Conservation (phyloP, 2,113 vertebrate genomes). For the Zosterops pallidus region DNA sequence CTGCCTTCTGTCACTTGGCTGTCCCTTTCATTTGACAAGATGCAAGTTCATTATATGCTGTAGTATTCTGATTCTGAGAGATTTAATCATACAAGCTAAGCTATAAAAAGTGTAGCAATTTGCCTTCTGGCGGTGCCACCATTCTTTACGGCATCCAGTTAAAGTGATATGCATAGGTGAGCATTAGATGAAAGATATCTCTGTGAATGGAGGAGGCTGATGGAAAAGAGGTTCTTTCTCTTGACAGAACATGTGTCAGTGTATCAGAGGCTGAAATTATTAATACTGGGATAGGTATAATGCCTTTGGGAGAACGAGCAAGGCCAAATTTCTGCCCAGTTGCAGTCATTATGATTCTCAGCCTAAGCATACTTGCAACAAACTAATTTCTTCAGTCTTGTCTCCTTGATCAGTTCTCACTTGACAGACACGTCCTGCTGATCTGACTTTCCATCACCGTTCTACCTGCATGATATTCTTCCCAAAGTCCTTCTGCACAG, state of each 20-base stretch:
- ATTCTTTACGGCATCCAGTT: neutral
- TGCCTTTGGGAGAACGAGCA: neutral
- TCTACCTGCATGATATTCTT: neutral
- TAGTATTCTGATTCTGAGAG: neutral
- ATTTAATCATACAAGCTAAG: neutral
- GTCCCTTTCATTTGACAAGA: constrained; percentile 24
- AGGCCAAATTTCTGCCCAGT: neutral
- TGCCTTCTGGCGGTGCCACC: neutral
- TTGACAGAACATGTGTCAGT: neutral
- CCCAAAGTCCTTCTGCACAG: neutral
- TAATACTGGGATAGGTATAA: neutral
- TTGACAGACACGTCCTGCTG: neutral
- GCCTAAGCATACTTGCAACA: neutral
- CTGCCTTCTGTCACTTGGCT: constrained; percentile 60
- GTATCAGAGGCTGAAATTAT: neutral
- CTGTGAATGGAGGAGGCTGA: neutral
- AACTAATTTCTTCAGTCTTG: neutral
- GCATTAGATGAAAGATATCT: neutral
- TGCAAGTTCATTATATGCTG: constrained; percentile 25
- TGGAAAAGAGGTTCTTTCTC: neutral
- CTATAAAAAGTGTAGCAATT: neutral
- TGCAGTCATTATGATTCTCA: neutral
- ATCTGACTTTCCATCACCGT: neutral
- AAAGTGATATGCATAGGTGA: neutral
- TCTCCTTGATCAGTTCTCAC: neutral